Base-by-base conservation (phyloP, 2,797 vertebrate genomes). In the Pipistrellus pipistrellus region DNA sequence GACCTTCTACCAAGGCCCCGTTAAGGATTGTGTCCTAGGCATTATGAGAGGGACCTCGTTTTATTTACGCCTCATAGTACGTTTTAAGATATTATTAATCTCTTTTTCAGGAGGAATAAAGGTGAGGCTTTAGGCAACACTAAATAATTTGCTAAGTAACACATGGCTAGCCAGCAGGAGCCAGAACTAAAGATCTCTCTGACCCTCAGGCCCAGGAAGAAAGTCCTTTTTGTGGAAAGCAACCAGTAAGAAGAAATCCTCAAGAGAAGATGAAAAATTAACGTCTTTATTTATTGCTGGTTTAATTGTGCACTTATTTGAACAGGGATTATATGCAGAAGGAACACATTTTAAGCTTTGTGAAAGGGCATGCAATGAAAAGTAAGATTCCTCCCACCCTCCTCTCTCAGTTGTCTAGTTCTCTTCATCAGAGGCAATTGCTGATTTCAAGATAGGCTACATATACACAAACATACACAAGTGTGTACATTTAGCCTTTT, bases 321-420 rank as follows among this genome's bases (percentile, higher is more conserved):
- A 78, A 25, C 20, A 81, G 68, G 32, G 92, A 95, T 94, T 92
- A 78, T 2, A 81, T 66, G 35, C 3, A 93, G 12, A 38, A 90
- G 23, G 48, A 88, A 90, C 82, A 41, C 30, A 84, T 35, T 89
- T 92, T 92, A 93, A 78, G 51, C 46, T 92, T 88, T 94, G 81
- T 62, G 25, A 94, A 96, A 92, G 75, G 59, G 27, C 41, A 64
- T 51, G 57, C 25, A 87, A 10, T 78, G 9, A 53, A 90, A 96
- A 85, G 18, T 76, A 30, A 91, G 57, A 32, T 20, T 84, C 17
- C 46, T 85, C 88, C 53, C 6, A 38, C 14, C 2, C 10, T 23
- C 51, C 2, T 72, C 57, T 90, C 55, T 41, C 27, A n/a, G 27
- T 4, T 62, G 86, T 18, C 35, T 20, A 88, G 1, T 83, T 93